Conservation (phyloP, 2,888 invertebrate genomes). For the Tuta absoluta region DNA sequence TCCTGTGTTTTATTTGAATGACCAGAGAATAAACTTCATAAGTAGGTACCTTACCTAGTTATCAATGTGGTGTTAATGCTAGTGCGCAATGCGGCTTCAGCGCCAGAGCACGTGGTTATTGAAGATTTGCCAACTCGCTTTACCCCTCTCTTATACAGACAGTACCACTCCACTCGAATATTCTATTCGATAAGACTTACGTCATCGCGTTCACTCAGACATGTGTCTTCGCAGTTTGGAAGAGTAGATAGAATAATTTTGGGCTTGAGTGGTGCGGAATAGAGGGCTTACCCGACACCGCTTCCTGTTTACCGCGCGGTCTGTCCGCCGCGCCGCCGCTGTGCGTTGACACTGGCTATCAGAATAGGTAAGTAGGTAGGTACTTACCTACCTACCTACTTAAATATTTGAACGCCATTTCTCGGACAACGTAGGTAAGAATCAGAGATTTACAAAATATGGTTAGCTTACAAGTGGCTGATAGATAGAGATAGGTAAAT, state of each 20-base stretch:
- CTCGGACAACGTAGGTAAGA: not conserved
- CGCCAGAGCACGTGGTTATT: constrained; percentile 59
- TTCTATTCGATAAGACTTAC: constrained; percentile 32
- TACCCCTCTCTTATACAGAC: constrained; percentile 23
- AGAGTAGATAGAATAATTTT: constrained; percentile 28
- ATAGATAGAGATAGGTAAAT: no score
- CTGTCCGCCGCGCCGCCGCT: constrained; percentile 43
- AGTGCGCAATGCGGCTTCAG: constrained; percentile 42
- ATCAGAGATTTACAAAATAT: not conserved
- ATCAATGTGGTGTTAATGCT: constrained; percentile 33
- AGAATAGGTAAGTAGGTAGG: constrained; percentile 32
- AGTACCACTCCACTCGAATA: constrained; percentile 29
- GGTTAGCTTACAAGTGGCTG: not conserved
- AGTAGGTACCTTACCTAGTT: no score
- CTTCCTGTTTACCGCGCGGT: constrained; percentile 73
- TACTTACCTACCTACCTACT: not conserved
- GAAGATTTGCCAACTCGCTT: constrained; percentile 70
- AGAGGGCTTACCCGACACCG: constrained; percentile 49
- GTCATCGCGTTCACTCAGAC: constrained; percentile 28
- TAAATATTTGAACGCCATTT: constrained; percentile 13
- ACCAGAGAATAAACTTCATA: constrained; percentile 25
- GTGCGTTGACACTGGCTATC: constrained; percentile 44
- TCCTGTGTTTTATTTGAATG: constrained; percentile 30
- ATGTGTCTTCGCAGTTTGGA: constrained; percentile 23
- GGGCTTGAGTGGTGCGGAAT: constrained; percentile 25